phyloP scores from a whole-genome alignment of 2,888 invertebrate species.

The Therioaphis trifolii region DNA sequence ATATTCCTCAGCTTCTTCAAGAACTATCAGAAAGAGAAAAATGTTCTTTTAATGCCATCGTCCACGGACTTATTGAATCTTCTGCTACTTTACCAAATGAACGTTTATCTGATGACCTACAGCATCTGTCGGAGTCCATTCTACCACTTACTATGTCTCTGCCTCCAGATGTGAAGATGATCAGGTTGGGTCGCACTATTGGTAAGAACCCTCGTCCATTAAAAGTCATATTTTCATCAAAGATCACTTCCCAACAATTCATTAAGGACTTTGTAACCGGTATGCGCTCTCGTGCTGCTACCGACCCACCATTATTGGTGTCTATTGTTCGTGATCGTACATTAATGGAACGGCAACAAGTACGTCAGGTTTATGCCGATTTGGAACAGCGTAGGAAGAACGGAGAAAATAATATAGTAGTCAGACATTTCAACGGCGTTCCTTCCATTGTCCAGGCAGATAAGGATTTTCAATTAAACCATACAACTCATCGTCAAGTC shows the following conservation, averaged over 20 bases:
- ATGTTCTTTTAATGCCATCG: background rate
- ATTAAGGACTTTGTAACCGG: too few species aligned
- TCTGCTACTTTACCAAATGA: background rate
- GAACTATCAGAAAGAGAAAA: background rate
- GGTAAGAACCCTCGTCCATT: background rate
- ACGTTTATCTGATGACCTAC: background rate
- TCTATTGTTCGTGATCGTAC: constrained; percentile 30
- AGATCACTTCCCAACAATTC: background rate
- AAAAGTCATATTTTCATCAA: constrained; percentile 12
- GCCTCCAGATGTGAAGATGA: background rate
- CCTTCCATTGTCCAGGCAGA: too few species aligned
- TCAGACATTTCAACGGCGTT: too few species aligned
- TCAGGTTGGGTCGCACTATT: constrained; percentile 15
- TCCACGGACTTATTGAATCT: background rate
- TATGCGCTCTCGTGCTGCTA: too few species aligned
- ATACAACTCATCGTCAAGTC: too few species aligned
- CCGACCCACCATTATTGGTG: background rate
- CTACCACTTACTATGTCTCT: too few species aligned
- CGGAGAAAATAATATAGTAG: too few species aligned
- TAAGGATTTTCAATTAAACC: too few species aligned
- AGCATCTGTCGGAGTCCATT: background rate
- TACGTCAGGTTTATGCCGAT: too few species aligned
- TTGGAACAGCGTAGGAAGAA: too few species aligned
- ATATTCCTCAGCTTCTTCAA: constrained; percentile 16
- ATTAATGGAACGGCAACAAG: constrained; percentile 25